Base-by-base conservation (phyloP, 2,113 vertebrate genomes). In the Heterotis niloticus region DNA sequence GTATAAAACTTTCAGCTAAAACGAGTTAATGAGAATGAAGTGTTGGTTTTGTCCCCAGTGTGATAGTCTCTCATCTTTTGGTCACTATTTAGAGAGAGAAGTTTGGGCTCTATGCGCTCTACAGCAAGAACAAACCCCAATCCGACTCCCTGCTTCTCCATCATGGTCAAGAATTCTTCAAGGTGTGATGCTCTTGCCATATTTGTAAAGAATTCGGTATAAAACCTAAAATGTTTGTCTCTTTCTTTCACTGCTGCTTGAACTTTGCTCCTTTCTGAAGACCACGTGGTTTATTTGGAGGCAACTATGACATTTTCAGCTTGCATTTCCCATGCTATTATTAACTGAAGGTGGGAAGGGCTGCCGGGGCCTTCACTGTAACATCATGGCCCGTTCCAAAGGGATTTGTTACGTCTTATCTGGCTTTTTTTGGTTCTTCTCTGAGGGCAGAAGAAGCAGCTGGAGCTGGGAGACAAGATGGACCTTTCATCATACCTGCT, bases 111-210 rank as follows among this genome's bases (percentile, higher is more conserved):
- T 93, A 93, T 67, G 91, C 91, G 4, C 89, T 93, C 64, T 93
- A 93, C 88, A 94, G 91, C 86, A 94, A 94, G 86, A 94, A 94
- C 86, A 93, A 92, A 81, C 92, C 92, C 0, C 88, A 88, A 72
- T 94, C 92, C 0, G 93, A 93, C 74, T 79, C 79, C 79, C 89
- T 92, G 12, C 89, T 93, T 72, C 86, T 89, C 78, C 87, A 85
- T 78, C 90, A 92, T 0, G 91, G 90, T 28, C 88, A 92, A 77
- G 79, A 76, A 29, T 94, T 93, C 82, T 92, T 93, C 81, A 93
- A 92, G 90, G 91, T 93, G 76, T 84, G 83, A 26, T 0, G 3
- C 52, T 29, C 65, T 34, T 64, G 26, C 17, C 24, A 59, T 20
- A 26, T 20, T 13, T 59, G 57, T n/a, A n/a, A 13, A 17, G 57